These are phyloP conservation scores for Bellardia bayeri DNA, from an alignment of 2,888 invertebrate species.

Conservation along the genomic window DNA sequence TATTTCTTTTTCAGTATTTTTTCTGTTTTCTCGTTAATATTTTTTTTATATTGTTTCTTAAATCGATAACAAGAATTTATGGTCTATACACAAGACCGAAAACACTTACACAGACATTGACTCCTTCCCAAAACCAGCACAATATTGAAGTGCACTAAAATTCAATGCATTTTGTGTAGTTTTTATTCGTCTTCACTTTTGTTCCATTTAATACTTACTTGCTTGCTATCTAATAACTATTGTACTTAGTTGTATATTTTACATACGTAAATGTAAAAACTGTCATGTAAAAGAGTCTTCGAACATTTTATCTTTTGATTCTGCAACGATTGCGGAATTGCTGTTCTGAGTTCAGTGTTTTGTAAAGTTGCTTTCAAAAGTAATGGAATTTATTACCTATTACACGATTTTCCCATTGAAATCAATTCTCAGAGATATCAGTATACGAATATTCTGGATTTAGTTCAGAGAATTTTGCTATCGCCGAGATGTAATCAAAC, in stretches of 20 bases:
- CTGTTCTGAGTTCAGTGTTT: no score
- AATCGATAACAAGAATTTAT: conserved; percentile 70
- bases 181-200: conserved; percentile 38
- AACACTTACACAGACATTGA: conserved; percentile 11
- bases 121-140: conserved; percentile 22
- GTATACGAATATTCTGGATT: no score
- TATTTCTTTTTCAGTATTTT: conserved; percentile 53
- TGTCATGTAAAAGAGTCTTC: background rate
- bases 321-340: no score
- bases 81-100: conserved; percentile 29
- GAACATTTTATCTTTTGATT: background rate
- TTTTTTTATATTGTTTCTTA: conserved; percentile 54
- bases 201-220: conserved; percentile 34
- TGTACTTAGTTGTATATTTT: conserved; percentile 30
- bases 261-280: background rate
- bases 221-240: conserved; percentile 3
- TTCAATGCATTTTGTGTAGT: conserved; percentile 53
- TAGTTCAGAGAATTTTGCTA: no score
- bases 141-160: conserved; percentile 67
- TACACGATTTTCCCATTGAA: no score
- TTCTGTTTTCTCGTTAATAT: conserved; percentile 17
- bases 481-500: no score
- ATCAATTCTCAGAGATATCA: no score
- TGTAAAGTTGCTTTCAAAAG: no score
- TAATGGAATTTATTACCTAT: no score